Evolutionary conservation across 2,797 vertebrate species (phyloP), one percentile per base, ranked within the genome.

Genomic region (Xiphophorus birchmanni): DNA sequence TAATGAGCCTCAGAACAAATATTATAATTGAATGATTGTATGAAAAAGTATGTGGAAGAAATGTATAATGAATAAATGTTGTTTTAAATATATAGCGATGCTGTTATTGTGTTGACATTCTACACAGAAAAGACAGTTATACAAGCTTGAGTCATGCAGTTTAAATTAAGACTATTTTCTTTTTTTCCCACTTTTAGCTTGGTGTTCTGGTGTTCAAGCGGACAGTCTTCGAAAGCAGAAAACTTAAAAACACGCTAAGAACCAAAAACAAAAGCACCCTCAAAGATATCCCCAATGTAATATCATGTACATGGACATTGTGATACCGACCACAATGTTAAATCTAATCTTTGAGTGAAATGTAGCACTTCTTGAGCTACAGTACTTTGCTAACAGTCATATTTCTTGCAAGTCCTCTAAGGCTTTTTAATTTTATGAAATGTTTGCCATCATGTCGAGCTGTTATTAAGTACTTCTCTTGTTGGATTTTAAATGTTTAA

Each of bases 171-270:
- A 2, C 11, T 75, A 56, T 15, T 76, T 79, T 86, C 76, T 58
- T 85, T 77, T 69, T 54, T 82, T 85, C 60, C 15, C 73, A 67
- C 82, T 84, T 88, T 75, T 86, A 99, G 98, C 95, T 99, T 93
- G 96, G 96, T 56, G 92, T 95, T 79, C 96, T 99, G 97, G 94
- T 99, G 80, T 99, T 99, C 90, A 99, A 98, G 92, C 95, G 95
- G 82, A 93, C 95, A 4, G 96, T 96, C 4, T 98, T 95, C 93
- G 97, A 97, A 90, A 90, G 93, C 60, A 95, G 96, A 92, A 97
- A 93, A 89, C 92, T 78, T 0, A 97, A 96, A 92, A n/a, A 56
- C 23, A 15, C 77, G 1, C 90, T 94, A 56, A 95, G 85, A 83
- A 86, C 86, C 52, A 97, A 96, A 89, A 72, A 86, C 80, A 97